Evolutionary conservation across 64 coral and sea anemone genomes (phyloP), one percentile per base, ranked within the genome.

Genomic region (Montipora capricornis): DNA sequence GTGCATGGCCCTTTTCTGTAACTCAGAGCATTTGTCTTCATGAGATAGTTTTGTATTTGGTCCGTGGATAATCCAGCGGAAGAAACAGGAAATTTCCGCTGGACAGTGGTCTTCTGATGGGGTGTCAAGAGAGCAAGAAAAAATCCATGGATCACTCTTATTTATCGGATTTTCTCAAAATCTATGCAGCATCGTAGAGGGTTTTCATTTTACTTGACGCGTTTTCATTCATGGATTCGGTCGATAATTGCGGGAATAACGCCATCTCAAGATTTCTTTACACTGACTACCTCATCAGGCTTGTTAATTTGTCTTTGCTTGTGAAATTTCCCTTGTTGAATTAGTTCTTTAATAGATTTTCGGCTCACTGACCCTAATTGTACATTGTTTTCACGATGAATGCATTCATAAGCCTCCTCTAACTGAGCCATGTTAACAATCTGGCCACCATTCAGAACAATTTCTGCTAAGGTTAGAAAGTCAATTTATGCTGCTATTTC

Each of bases 241-340:
- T 5, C 69, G 58, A 22, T 81, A 91, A 50, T 66, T 91, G 90
- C 22, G 22, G 22, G 22, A 46, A 91, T 74, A 55, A 49, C 48
- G 10, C 10, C 0, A 76, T 83, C 79, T 59, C 24, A 59, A 52
- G 69, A 64, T 20, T 8, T 29, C 68, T 92, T 92, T 9, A 92
- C 59, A 19, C 66, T 92, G 37, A 92, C 48, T 44, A 78, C 52
- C 55, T 92, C 80, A 13, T 22, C 22, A 22, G 80, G 76, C 49
- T 92, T 68, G 75, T 86, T 92, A 3, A 85, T 68, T 62, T 66
- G 48, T 74, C 74, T 92, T 49, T 79, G 69, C 47, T 16, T 74
- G 57, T 93, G 91, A 87, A 93, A 93, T 71, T 87, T 82, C 26
- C 44, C 91, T 79, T 49, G 26, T 68, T 15, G 90, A 19, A 91